Percentiles rank a stretch among this genome's conserved stretches.
phyloP scores from a whole-genome alignment of 2,113 vertebrate species.

The Sinocyclocheilus anophthalmus region DNA sequence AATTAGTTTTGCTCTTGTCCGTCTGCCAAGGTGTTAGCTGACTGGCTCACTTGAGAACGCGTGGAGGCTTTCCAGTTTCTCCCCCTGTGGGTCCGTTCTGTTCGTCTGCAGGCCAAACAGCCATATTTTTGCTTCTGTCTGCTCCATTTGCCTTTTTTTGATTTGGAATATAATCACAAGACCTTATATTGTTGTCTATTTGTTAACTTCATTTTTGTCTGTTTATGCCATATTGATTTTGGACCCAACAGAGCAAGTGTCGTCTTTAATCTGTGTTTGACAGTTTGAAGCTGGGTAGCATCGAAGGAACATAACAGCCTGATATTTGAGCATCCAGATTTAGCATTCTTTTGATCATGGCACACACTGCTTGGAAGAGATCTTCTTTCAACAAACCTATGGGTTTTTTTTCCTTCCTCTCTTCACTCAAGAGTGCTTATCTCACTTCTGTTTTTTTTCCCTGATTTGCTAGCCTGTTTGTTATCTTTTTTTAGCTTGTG shows the following conservation, averaged over 20 bases:
- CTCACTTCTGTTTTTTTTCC: not conserved
- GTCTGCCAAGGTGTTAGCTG: slow-evolving; percentile 40
- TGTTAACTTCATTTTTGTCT: slow-evolving; percentile 7
- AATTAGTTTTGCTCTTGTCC: slow-evolving; percentile 30
- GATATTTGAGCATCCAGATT: slow-evolving; percentile 26
- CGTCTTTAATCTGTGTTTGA: slow-evolving; percentile 18
- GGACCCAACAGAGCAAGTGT: not conserved
- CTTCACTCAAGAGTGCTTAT: not conserved
- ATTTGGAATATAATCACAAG: not conserved
- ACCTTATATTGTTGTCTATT: slow-evolving; percentile 6
- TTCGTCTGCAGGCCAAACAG: slow-evolving; percentile 16
- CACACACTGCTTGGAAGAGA: not conserved
- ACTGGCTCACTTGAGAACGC: slow-evolving; percentile 13
- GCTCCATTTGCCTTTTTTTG: not conserved
- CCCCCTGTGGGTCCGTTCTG: slow-evolving; percentile 17
- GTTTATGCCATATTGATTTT: slow-evolving; percentile 7
- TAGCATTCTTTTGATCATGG: slow-evolving; percentile 34
- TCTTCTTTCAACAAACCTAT: slow-evolving; percentile 13
- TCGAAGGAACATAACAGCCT: not conserved
- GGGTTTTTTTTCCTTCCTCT: slow-evolving; percentile 12
- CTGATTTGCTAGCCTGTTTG: not conserved
- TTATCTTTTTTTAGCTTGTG: not conserved
- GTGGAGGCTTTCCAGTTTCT: slow-evolving; percentile 42
- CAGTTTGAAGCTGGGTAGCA: not conserved
- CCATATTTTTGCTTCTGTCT: slow-evolving; percentile 27